phyloP scores from a whole-genome alignment of 1,140 invertebrate species.

The Cyphomyrmex costatus region DNA sequence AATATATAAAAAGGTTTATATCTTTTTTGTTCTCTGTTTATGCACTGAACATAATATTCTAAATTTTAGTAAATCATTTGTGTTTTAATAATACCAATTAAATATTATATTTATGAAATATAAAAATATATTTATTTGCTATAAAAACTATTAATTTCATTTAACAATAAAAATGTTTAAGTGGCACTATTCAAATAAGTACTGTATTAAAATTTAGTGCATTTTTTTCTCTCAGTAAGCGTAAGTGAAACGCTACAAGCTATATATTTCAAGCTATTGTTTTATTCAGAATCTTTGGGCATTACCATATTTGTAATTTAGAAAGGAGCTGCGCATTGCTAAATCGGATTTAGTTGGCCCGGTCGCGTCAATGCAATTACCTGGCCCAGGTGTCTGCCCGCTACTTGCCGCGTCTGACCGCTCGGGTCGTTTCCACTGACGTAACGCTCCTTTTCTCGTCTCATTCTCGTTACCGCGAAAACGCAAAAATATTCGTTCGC shows the following conservation, averaged over 20 bases:
- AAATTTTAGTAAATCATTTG: no score
- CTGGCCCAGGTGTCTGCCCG: neutral
- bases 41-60: no score
- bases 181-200: no score
- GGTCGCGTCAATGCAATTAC: neutral
- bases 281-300: neutral
- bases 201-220: no score
- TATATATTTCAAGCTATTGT: neutral
- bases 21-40: neutral
- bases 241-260: neutral
- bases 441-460: conserved; percentile 30
- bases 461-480: conserved; percentile 36
- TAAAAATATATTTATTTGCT: no score
- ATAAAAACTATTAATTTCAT: no score
- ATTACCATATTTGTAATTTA: neutral
- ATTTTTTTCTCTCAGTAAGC: no score
- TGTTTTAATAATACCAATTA: no score
- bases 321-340: conserved; percentile 1
- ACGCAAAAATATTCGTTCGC: conserved; percentile 38
- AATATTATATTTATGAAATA: no score
- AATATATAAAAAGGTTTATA: conserved; percentile 12
- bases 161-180: no score
- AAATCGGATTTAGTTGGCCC: neutral
- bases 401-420: neutral
- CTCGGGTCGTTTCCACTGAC: neutral